These are phyloP conservation scores for Biston stratarius DNA, from an alignment of 2,888 invertebrate genomes.

Conservation along the genomic window DNA sequence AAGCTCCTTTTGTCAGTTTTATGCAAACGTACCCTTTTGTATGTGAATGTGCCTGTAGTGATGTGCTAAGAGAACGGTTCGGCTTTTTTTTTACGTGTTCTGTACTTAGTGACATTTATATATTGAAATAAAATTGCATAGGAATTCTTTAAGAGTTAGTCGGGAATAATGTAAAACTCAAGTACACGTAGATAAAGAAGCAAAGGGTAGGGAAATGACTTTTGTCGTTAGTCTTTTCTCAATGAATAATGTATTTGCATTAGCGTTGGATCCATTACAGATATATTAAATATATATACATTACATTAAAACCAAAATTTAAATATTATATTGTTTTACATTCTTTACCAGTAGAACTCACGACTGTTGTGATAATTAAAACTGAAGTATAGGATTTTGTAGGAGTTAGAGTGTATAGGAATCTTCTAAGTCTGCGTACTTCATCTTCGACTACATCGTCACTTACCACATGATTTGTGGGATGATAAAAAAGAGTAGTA, in stretches of 20 bases:
- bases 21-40: slow-evolving; percentile 65
- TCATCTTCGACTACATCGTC: too few relatives aligned
- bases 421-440: too few relatives aligned
- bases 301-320: not conserved
- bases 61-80: slow-evolving; percentile 20
- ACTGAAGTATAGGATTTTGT: too few relatives aligned
- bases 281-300: not conserved
- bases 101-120: not conserved
- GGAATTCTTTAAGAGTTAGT: not conserved
- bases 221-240: slow-evolving; percentile 12
- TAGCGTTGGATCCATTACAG: slow-evolving; percentile 4
- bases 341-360: too few relatives aligned
- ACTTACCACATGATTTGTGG: too few relatives aligned
- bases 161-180: not conserved
- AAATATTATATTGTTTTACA: too few relatives aligned
- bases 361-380: too few relatives aligned
- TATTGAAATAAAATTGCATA: too few relatives aligned
- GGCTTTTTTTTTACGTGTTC: slow-evolving; percentile 9
- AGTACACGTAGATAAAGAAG: not conserved
- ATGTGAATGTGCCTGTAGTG: slow-evolving; percentile 28
- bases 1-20: slow-evolving; percentile 65
- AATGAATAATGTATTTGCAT: slow-evolving; percentile 15
- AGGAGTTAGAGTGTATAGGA: too few relatives aligned
- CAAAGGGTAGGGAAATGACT: slow-evolving; percentile 2
- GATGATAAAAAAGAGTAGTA: too few relatives aligned